Base-by-base conservation (phyloP, 2,113 vertebrate genomes). In the Sylvia atricapilla region DNA sequence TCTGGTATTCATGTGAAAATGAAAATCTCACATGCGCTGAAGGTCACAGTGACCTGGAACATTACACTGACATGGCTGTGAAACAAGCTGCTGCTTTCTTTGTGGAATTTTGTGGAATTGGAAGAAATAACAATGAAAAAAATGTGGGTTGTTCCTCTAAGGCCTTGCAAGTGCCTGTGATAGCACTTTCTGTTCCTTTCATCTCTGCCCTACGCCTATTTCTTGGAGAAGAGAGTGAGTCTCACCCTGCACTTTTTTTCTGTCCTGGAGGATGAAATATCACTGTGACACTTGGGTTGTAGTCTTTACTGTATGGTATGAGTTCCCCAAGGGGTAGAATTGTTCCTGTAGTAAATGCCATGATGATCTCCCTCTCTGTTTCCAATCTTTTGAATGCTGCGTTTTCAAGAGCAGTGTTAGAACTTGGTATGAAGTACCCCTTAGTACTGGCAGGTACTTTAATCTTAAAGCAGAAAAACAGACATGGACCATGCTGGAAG, bases 41-140 rank as follows among this genome's bases (percentile, higher is more conserved):
- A 84, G 94, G 96, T 96, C 95, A 22, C 21, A 0, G 73, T 90
- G 96, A 97, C 94, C 92, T 53, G 83, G n/a, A 44, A 86, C 75
- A 44, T 44, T 89, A 4, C 2, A 0, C 63, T 59, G 67, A 90
- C 50, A 67, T 18, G 68, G 84, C 82, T 80, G 43, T 44, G 85
- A 80, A 93, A 69, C 25, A 50, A 76, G 59, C 84, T 79, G n/a
- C 62, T 64, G 35, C 62, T 53, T 66, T 58, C 58, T 90, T 82
- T 73, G 49, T 0, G 4, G 76, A 52, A 24, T 85, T 63, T 70
- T 90, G 43, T 10, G 13, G 47, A 50, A 63, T 2, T 91, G 55
- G 21, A 68, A 90, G 80, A 90, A 94, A 77, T 44, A 80, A 66
- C 25, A 58, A 31, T 11, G 37, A 55, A 75, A 44, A 86, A 55